Evolutionary conservation across 2,113 vertebrate genomes (phyloP).

Genomic region (Rafetus swinhoei): DNA sequence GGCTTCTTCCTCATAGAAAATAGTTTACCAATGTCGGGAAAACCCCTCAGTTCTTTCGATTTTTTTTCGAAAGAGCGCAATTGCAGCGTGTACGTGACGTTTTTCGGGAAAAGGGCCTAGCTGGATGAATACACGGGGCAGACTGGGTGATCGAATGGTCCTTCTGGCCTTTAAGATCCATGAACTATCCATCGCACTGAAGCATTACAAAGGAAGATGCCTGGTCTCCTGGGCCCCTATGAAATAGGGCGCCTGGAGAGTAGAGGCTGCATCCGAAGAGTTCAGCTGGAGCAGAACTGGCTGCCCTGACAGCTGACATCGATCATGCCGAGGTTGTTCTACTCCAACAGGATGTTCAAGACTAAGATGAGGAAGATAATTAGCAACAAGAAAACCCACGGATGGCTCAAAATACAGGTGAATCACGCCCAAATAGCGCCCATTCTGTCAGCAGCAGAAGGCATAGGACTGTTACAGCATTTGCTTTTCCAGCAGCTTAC

Average conservation of each 20-base stretch:
- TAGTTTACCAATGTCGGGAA: no score
- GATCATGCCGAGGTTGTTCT: neutral
- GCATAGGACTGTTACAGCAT: fast-evolving
- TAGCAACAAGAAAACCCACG: neutral
- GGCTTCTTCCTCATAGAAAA: no score
- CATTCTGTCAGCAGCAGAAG: no score
- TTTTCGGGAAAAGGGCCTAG: no score
- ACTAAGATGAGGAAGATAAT: neutral
- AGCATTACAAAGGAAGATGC: no score
- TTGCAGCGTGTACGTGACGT: no score
- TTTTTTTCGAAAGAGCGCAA: no score
- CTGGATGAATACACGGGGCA: fast-evolving
- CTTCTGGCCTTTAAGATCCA: neutral
- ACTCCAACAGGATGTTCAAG: neutral
- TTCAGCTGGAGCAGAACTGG: neutral
- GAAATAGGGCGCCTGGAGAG: no score
- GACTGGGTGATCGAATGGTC: neutral
- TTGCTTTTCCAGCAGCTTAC: neutral
- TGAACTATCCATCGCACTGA: neutral
- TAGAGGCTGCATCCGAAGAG: fast-evolving
- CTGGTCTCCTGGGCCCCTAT: neutral
- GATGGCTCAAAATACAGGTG: neutral
- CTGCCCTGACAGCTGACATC: neutral
- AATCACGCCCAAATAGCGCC: neutral
- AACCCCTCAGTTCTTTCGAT: no score